Conservation (phyloP, 2,888 invertebrate species). For the Phortica okadai region DNA sequence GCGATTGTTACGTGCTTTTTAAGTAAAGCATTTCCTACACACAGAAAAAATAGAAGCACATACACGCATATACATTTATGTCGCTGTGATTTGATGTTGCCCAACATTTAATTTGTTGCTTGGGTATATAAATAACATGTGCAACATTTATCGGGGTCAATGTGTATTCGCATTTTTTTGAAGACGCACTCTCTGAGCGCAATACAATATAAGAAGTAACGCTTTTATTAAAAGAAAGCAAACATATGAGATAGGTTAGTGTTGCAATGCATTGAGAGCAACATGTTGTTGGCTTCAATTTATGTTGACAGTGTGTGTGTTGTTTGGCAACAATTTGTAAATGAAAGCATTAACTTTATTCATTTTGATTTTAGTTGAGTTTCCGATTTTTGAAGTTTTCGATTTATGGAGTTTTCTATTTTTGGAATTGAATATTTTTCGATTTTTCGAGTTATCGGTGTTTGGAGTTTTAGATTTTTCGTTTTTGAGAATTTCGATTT, state of each 20-base stretch:
- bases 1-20: background rate
- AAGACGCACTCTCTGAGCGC: background rate
- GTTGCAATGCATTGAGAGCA: background rate
- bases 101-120: constrained; percentile 18
- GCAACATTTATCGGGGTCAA: constrained; percentile 30
- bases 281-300: constrained; percentile 22
- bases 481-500: too few relatives aligned
- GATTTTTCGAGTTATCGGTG: too few relatives aligned
- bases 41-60: background rate
- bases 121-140: constrained; percentile 17
- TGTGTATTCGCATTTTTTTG: constrained; percentile 8
- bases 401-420: too few relatives aligned
- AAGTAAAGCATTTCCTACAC: background rate
- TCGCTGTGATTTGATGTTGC: constrained; percentile 21
- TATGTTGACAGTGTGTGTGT: background rate
- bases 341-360: too few relatives aligned
- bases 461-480: too few relatives aligned
- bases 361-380: too few relatives aligned
- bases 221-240: background rate
- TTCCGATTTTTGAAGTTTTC: too few relatives aligned
- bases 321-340: background rate
- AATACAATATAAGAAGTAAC: background rate
- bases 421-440: too few relatives aligned
- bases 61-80: background rate
- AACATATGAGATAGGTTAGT: constrained; percentile 27